phyloP scores from a whole-genome alignment of 30 jellyfish, hydroid and myxozoan genomes.

The Catostylus mosaicus region DNA sequence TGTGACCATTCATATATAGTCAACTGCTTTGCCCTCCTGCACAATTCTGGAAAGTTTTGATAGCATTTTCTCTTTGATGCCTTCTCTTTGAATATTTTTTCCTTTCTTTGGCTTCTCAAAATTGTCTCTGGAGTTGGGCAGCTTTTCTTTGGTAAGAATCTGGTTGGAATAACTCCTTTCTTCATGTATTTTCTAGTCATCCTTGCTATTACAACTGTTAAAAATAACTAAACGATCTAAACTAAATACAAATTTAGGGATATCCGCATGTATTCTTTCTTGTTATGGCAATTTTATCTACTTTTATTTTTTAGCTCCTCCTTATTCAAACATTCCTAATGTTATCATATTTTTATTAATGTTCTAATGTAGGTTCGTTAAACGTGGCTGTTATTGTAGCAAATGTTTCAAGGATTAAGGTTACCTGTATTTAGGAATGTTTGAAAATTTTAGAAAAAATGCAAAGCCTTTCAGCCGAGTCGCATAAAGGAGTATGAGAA shows the following conservation, averaged over 20 bases:
- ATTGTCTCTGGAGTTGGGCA: constrained; percentile 29
- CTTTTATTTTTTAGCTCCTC: neutral
- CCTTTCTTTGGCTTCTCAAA: constrained; percentile 36
- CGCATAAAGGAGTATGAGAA: neutral
- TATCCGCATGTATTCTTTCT: too few relatives aligned
- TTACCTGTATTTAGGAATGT: neutral
- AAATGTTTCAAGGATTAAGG: neutral
- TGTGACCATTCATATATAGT: constrained; percentile 30
- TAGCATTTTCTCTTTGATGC: neutral
- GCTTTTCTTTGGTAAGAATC: constrained; percentile 23
- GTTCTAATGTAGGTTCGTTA: neutral
- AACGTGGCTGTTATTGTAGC: neutral
- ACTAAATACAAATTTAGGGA: too few relatives aligned
- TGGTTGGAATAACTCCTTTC: constrained; percentile 43
- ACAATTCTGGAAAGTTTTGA: constrained; percentile 7
- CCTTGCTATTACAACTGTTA: constrained; percentile 27
- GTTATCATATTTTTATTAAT: neutral
- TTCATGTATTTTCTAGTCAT: constrained; percentile 19
- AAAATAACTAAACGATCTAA: neutral
- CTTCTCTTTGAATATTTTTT: neutral
- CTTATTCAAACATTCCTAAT: neutral
- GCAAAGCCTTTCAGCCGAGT: neutral
- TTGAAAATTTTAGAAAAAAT: neutral
- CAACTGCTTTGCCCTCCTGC: neutral
- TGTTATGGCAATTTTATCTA: neutral